Conservation (phyloP, 2,888 invertebrate genomes). For the Entomobrya multifasciata region DNA sequence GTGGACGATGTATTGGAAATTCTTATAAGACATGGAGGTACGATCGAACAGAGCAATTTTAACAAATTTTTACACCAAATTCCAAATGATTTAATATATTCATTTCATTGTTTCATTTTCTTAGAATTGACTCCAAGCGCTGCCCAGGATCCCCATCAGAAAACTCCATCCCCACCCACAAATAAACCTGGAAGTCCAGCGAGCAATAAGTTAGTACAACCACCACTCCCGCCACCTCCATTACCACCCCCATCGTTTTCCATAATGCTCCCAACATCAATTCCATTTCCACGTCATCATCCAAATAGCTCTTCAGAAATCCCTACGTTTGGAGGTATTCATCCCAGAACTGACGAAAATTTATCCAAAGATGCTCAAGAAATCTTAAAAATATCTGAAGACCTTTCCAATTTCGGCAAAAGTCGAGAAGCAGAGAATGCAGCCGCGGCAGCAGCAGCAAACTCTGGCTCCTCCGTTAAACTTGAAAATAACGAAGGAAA, state of each 20-base stretch:
- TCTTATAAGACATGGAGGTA: slow-evolving; percentile 92
- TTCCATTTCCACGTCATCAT: slow-evolving; percentile 75
- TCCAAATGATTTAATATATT: too few relatives aligned
- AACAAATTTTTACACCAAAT: too few relatives aligned
- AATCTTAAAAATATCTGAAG: slow-evolving; percentile 78
- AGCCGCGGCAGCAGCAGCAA: slow-evolving; percentile 49
- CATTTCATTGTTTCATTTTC: slow-evolving; percentile 71
- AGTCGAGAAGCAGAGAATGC: slow-evolving; percentile 66
- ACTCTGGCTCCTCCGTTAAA: slow-evolving; percentile 6
- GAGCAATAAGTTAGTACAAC: slow-evolving; percentile 8
- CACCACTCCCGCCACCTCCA: slow-evolving; percentile 82
- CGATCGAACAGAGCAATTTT: too few relatives aligned
- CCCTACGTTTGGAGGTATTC: slow-evolving; percentile 15
- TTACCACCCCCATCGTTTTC: slow-evolving; percentile 80
- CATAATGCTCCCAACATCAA: slow-evolving; percentile 80
- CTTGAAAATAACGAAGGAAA: neutral
- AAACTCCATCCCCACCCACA: slow-evolving; percentile 80
- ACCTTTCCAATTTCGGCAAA: slow-evolving; percentile 73
- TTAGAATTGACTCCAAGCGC: slow-evolving; percentile 93
- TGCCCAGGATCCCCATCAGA: slow-evolving; percentile 87
- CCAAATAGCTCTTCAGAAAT: slow-evolving; percentile 37
- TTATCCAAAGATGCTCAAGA: slow-evolving; percentile 78
- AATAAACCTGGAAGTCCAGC: neutral
- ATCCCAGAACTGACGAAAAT: slow-evolving; percentile 56
- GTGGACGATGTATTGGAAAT: slow-evolving; percentile 97